Conservation (phyloP, 2,888 invertebrate genomes). For the Apamea sordens region DNA sequence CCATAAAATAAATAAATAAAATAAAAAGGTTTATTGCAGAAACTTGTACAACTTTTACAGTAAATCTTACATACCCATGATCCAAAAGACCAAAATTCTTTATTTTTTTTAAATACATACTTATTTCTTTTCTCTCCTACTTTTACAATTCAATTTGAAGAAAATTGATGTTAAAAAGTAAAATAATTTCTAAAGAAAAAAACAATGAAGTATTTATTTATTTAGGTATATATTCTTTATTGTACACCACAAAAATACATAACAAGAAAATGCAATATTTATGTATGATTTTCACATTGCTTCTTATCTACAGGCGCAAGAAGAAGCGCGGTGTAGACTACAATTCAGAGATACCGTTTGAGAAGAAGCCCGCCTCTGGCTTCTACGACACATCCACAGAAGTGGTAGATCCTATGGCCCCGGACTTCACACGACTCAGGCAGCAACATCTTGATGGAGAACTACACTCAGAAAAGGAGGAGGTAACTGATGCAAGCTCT, state of each 20-base stretch:
- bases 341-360: constrained; percentile 99
- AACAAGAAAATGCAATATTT: neutral
- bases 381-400: constrained; percentile 99
- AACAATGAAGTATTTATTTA: too few relatives aligned
- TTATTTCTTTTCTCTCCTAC: too few relatives aligned
- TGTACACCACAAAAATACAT: too few relatives aligned
- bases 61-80: too few relatives aligned
- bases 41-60: too few relatives aligned
- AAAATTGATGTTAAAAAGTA: neutral
- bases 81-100: neutral
- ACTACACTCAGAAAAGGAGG: constrained; percentile 96
- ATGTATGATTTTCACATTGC: neutral
- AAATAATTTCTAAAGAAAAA: neutral
- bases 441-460: constrained; percentile 98
- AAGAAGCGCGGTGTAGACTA: constrained; percentile 98
- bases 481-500: constrained; percentile 87
- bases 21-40: too few relatives aligned
- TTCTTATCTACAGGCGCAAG: constrained; percentile 87
- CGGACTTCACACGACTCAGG: constrained; percentile 96
- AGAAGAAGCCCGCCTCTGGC: constrained; percentile 97
- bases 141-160: neutral
- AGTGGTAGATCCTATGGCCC: constrained; percentile 95
- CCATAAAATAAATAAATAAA: too few relatives aligned
- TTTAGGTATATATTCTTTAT: too few relatives aligned
- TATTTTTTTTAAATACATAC: neutral